A percentile compares a stretch with the other conserved stretches of the same genome.
phyloP scores from a whole-genome alignment of 2,113 vertebrate species.

The Rhinopithecus roxellana region DNA sequence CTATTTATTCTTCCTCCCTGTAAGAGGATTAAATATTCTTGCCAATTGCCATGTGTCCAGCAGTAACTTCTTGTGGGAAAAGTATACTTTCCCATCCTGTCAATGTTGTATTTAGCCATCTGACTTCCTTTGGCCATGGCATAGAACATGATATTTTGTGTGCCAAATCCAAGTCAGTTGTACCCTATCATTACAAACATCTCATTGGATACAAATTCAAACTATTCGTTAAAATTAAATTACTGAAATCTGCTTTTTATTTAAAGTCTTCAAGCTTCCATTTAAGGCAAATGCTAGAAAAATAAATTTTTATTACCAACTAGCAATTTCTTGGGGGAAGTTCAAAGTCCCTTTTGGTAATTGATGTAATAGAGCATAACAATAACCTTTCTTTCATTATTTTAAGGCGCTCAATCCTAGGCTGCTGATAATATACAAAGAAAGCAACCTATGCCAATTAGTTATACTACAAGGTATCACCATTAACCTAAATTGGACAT shows the following conservation, averaged over 20 bases:
- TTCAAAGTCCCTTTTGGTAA: not conserved
- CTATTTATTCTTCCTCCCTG: not conserved
- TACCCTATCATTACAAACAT: constrained; percentile 36
- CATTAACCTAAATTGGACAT: not conserved
- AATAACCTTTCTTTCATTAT: not conserved
- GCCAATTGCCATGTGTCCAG: constrained; percentile 19
- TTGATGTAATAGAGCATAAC: not conserved
- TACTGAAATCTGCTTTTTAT: constrained; percentile 48
- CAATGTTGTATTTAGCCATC: not conserved
- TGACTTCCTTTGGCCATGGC: constrained; percentile 9
- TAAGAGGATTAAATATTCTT: constrained; percentile 26
- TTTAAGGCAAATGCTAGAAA: not conserved
- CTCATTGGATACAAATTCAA: constrained; percentile 54
- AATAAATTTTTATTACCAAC: not conserved
- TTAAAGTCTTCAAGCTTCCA: constrained; percentile 53
- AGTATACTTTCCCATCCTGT: not conserved
- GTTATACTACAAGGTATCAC: not conserved
- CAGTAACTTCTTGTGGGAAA: not conserved
- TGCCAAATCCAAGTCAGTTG: not conserved
- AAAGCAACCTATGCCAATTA: not conserved
- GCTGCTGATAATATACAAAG: not conserved
- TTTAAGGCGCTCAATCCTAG: not conserved
- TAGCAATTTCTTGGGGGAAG: not conserved
- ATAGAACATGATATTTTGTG: not conserved
- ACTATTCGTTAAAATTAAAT: constrained; percentile 62